A percentile compares a stretch with the other conserved stretches of the same genome.
phyloP scores from a whole-genome alignment of 2,113 vertebrate genomes.

The Misgurnus anguillicaudatus region DNA sequence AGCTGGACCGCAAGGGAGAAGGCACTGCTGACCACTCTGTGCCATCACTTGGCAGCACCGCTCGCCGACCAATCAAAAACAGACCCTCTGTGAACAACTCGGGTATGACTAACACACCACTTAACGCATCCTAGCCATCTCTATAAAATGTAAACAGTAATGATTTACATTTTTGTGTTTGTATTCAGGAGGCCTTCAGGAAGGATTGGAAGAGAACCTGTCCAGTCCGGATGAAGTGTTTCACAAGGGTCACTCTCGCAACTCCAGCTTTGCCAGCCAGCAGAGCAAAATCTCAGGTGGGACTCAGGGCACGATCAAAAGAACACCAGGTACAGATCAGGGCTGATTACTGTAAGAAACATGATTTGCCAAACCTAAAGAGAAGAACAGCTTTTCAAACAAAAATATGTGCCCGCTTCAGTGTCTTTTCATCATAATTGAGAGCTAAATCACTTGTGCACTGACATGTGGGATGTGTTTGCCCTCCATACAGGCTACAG shows the following conservation, averaged over 20 bases:
- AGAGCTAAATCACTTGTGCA: neutral
- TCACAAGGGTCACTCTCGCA: conserved; percentile 93
- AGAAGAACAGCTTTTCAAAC: no score
- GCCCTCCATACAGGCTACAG: conserved; percentile 83
- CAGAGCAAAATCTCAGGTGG: conserved; percentile 94
- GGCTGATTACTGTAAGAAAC: neutral
- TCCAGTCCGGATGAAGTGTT: conserved; percentile 86
- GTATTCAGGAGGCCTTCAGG: conserved; percentile 79
- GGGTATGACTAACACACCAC: conserved; percentile 70
- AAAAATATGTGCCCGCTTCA: neutral
- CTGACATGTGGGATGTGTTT: conserved; percentile 6
- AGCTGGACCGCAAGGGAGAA: conserved; percentile 95
- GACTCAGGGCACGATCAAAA: conserved; percentile 7
- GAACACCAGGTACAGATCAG: conserved; percentile 32
- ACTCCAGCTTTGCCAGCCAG: conserved; percentile 97
- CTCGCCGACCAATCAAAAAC: conserved; percentile 76
- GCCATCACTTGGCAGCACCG: conserved; percentile 67
- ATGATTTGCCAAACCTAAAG: no score
- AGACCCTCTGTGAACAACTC: conserved; percentile 83
- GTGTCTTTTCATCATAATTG: neutral
- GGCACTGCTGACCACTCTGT: conserved; percentile 70
- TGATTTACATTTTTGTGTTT: neutral
- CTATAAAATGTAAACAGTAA: neutral
- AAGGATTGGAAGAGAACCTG: conserved; percentile 83
- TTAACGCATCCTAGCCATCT: neutral